Base-by-base conservation (phyloP, 2,888 invertebrate genomes). In the Andrena fulva region DNA sequence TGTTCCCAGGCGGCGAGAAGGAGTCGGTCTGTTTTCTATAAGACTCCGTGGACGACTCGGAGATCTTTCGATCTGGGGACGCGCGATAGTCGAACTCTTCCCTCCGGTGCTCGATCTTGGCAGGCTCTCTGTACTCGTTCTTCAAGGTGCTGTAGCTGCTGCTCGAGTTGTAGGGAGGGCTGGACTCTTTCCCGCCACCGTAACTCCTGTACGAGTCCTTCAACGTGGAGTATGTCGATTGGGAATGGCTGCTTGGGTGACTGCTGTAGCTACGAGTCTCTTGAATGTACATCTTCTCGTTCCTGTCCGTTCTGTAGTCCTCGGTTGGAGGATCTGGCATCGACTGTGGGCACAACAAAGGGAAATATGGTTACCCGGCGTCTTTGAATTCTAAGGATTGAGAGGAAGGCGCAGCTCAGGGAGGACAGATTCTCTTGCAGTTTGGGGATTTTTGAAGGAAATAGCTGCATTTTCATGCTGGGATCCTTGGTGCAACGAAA, bases 1-100 rank as follows among this genome's bases (percentile, higher is more conserved):
- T 95, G 91, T 95, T 95, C 82, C 92, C 92, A 4, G 91, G 89
- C 2, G 91, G 92, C n/a, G 93, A 93, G 79, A 93, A 93, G 3
- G 93, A 92, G 35, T 91, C 91, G n/a, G 85, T 60, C 70, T 90
- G 85, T 20, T 89, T 90, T n/a, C 86, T 84, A 56, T 87, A 89
- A 35, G 80, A 79, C 5, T 89, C 89, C 33, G 69, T 73, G 52
- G 85, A 80, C 3, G 82, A 86, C 24, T 85, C 86, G 67, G 89
- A 68, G 48, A 85, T 80, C 5, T 90, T 92, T 4, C 91, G 85
- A 10, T 92, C 92, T 0, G 91, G 91, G 8, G 92, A 92, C 27
- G 77, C 77, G 2, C 91, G 90, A 67, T 90, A 93, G 59, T 93
- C 92, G 59, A 89, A 87, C 5, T 90, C 90, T 33, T 89, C 89